A percentile compares a stretch with the other conserved stretches of the same genome.
Conservation (phyloP, 2,888 invertebrate species). For the Tipula helvola region DNA sequence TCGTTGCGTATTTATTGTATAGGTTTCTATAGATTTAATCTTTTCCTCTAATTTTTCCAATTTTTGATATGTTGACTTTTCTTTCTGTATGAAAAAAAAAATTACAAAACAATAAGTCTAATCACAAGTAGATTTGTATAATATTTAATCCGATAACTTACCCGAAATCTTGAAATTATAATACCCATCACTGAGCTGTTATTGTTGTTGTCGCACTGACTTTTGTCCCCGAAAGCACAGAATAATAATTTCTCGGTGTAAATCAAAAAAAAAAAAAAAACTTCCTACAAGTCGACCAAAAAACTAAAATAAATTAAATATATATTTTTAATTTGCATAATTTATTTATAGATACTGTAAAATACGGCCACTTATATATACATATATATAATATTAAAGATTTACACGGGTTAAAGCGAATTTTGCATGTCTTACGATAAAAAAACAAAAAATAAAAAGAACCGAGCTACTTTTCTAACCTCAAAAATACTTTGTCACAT, state of each 20-base stretch:
- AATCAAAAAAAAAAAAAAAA: background rate
- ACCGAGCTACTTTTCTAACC: background rate
- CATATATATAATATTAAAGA: background rate
- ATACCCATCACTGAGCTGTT: conserved; percentile 43
- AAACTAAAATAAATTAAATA: background rate
- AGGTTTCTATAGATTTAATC: conserved; percentile 68
- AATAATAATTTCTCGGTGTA: background rate
- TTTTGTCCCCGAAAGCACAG: background rate
- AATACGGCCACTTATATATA: background rate
- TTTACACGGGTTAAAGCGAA: background rate
- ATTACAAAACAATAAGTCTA: background rate
- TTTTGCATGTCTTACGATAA: background rate
- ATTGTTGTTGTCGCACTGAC: background rate
- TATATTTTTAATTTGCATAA: background rate
- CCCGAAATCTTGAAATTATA: conserved; percentile 54
- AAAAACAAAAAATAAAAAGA: background rate
- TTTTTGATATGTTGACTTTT: conserved; percentile 38
- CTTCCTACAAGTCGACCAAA: background rate
- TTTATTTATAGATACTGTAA: background rate
- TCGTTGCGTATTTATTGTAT: conserved; percentile 66
- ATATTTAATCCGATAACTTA: conserved; percentile 35
- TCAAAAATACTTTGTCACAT: background rate
- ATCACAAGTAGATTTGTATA: background rate
- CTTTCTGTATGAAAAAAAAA: conserved; percentile 32
- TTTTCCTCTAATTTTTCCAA: conserved; percentile 66